A percentile compares a stretch with the other conserved stretches of the same genome.
phyloP scores from a whole-genome alignment of 1,140 invertebrate species.

The Zaprionus ghesquierei region DNA sequence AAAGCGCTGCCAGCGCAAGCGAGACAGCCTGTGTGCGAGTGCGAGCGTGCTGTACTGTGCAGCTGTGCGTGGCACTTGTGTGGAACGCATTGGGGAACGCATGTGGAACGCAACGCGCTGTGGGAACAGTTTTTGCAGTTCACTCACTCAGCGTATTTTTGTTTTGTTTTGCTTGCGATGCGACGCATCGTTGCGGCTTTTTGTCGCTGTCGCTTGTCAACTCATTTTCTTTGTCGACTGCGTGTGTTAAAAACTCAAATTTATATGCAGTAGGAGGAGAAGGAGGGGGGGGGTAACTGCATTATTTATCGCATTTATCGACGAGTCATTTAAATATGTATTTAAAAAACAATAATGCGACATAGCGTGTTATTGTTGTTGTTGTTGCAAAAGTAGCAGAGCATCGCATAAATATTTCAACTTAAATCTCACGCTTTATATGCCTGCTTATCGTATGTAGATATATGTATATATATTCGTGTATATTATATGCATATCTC shows the following conservation, averaged over 20 bases:
- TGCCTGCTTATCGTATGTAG: conserved; percentile 8
- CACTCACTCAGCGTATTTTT: neutral
- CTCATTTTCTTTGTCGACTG: conserved; percentile 38
- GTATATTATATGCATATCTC: neutral
- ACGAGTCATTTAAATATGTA: conserved; percentile 74
- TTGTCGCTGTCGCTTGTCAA: conserved; percentile 18
- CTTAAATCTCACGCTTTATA: conserved; percentile 69
- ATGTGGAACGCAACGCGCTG: conserved; percentile 31
- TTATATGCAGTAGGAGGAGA: conserved; percentile 44
- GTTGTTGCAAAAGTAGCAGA: conserved; percentile 55
- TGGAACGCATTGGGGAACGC: conserved; percentile 3
- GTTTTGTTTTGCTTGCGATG: conserved; percentile 34
- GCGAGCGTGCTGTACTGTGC: neutral
- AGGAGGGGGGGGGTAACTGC: conserved; percentile 35
- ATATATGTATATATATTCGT: neutral
- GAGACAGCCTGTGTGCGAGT: conserved; percentile 25
- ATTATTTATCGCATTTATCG: conserved; percentile 72
- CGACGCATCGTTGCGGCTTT: conserved; percentile 2
- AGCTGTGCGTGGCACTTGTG: conserved; percentile 20
- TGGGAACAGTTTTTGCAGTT: conserved; percentile 35
- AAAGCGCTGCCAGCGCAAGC: conserved; percentile 3
- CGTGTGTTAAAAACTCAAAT: conserved; percentile 60
- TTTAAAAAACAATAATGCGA: conserved; percentile 51
- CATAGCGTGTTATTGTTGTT: conserved; percentile 1
- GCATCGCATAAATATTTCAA: conserved; percentile 69